phyloP scores from a whole-genome alignment of 2,797 vertebrate species.

The Crypturellus tataupa region DNA sequence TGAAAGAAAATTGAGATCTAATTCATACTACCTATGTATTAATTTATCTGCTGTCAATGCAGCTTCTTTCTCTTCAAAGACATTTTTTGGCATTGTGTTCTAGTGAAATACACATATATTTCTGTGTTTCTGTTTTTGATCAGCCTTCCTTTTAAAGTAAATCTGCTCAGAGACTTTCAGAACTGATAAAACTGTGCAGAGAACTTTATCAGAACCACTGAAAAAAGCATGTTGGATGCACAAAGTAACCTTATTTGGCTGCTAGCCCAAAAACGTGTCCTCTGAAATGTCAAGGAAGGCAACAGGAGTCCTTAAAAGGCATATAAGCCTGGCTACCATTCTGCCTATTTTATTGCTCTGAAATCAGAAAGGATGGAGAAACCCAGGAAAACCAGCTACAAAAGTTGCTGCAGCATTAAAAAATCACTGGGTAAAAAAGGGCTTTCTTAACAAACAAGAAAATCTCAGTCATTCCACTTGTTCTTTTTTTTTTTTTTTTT shows the following conservation, averaged over 20 bases:
- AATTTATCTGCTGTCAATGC: background rate
- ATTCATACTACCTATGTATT: background rate
- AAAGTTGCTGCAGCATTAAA: background rate
- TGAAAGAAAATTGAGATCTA: slow-evolving; percentile 38
- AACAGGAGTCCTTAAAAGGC: background rate
- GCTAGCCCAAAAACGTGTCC: background rate
- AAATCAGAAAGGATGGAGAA: background rate
- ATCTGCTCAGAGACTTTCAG: background rate
- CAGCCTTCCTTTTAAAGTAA: background rate
- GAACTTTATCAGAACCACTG: background rate
- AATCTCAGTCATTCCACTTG: background rate
- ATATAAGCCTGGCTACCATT: rapidly evolving
- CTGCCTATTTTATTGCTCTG: background rate
- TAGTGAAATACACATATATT: background rate
- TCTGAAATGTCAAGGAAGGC: background rate
- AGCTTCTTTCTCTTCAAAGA: background rate
- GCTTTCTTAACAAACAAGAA: background rate
- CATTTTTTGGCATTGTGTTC: background rate
- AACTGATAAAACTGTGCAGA: background rate
- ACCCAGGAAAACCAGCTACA: background rate
- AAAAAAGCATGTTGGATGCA: background rate
- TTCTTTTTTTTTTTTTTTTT: background rate
- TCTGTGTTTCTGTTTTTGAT: background rate
- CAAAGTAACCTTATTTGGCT: background rate
- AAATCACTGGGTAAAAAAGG: background rate